Conservation (phyloP, 2,797 vertebrate species). For the Acipenser ruthenus region DNA sequence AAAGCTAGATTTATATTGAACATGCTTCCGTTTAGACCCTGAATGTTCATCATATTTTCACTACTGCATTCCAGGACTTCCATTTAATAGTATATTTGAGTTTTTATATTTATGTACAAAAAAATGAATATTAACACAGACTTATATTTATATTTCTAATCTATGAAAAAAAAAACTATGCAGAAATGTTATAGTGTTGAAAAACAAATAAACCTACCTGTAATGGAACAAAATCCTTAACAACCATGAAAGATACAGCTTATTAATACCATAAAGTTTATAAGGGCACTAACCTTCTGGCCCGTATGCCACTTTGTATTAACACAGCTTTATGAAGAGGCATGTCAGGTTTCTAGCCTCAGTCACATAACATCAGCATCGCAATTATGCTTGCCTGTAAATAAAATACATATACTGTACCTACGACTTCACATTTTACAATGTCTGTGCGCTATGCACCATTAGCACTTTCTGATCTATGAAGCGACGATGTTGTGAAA, state of each 20-base stretch:
- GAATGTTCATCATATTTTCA: too few species aligned
- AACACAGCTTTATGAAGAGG: conserved; percentile 29
- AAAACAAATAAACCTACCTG: too few species aligned
- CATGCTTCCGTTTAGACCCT: too few species aligned
- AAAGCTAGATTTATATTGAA: too few species aligned
- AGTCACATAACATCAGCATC: conserved; percentile 27
- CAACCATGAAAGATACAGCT: too few species aligned
- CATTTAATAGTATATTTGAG: too few species aligned
- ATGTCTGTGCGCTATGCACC: conserved; percentile 20
- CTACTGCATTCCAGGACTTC: too few species aligned
- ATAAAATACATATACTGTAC: conserved; percentile 19
- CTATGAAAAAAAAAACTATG: too few species aligned
- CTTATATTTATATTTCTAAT: too few species aligned
- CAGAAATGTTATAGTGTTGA: too few species aligned
- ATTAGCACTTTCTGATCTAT: conserved; percentile 31
- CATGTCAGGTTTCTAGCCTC: background rate
- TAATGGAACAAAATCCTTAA: background rate
- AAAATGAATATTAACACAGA: too few species aligned
- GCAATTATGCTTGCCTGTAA: conserved; percentile 15
- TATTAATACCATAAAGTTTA: conserved; percentile 14
- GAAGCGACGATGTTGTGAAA: conserved; percentile 15
- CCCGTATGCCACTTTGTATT: conserved; percentile 20
- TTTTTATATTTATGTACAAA: too few species aligned
- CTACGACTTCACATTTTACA: background rate
- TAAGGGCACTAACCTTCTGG: conserved; percentile 28